Evolutionary conservation across 1,140 invertebrate species (phyloP).

Genomic region (Chlorops oryzae): DNA sequence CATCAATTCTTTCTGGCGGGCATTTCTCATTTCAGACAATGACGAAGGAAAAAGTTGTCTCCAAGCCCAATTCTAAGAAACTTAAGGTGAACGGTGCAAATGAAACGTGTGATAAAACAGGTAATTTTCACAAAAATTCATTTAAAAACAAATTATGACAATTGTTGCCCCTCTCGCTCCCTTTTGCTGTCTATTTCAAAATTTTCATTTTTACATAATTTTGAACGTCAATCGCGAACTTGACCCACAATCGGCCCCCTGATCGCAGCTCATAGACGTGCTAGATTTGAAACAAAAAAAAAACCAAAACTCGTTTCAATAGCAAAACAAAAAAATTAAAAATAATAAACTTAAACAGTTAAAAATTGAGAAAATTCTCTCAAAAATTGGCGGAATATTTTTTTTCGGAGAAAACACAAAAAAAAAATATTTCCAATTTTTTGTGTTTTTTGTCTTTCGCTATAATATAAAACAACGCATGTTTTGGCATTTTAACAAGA

Average conservation of each 20-base stretch:
- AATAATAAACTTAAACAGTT: too few relatives aligned
- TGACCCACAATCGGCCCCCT: not conserved
- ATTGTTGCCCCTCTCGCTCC: too few relatives aligned
- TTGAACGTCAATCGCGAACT: not conserved
- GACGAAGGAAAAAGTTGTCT: slow-evolving; percentile 34
- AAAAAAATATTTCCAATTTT: too few relatives aligned
- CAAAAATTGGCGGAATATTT: slow-evolving; percentile 10
- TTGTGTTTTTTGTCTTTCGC: too few relatives aligned
- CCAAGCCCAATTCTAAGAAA: slow-evolving; percentile 32
- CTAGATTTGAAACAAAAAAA: not conserved
- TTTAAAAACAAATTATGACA: not conserved
- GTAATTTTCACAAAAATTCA: slow-evolving; percentile 8
- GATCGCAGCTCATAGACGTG: not conserved
- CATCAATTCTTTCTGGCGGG: too few relatives aligned
- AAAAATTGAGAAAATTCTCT: slow-evolving; percentile 1
- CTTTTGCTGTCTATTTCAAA: too few relatives aligned
- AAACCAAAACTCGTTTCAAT: too few relatives aligned
- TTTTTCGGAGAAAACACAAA: too few relatives aligned
- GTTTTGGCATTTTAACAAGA: too few relatives aligned
- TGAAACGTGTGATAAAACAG: slow-evolving; percentile 40
- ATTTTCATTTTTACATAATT: not conserved
- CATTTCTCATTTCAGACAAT: slow-evolving; percentile 32
- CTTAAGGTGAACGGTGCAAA: slow-evolving; percentile 35
- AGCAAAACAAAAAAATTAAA: too few relatives aligned
- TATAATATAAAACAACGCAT: too few relatives aligned